phyloP scores from a whole-genome alignment of 2,797 vertebrate genomes.

The Mormyrops attenuatus region DNA sequence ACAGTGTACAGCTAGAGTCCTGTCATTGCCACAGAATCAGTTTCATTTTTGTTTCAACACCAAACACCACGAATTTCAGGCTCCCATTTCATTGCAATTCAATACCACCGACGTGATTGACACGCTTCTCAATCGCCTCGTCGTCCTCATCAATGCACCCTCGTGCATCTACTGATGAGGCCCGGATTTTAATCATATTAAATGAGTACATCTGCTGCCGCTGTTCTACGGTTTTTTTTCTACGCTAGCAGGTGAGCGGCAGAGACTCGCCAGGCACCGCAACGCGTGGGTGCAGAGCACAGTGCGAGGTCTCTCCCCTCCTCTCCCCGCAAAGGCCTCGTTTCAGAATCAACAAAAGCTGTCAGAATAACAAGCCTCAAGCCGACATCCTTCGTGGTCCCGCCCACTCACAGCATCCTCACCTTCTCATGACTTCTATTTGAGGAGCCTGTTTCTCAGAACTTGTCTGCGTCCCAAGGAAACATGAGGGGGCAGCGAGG shows the following conservation, averaged over 20 bases:
- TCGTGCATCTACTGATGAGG: background rate
- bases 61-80: background rate
- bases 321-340: background rate
- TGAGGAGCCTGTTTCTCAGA: constrained; percentile 13
- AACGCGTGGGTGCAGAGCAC: constrained; percentile 31
- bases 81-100: background rate
- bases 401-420: constrained; percentile 1
- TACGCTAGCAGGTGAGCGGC: background rate
- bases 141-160: background rate
- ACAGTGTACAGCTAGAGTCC: background rate
- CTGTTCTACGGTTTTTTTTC: background rate
- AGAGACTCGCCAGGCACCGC: constrained; percentile 28
- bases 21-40: background rate
- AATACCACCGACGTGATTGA: background rate
- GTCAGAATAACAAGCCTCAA: background rate
- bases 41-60: background rate
- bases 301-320: constrained; percentile 23
- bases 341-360: constrained; percentile 19
- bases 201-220: background rate
- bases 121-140: background rate
- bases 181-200: background rate
- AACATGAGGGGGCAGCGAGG: background rate
- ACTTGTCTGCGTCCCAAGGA: background rate
- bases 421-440: background rate
- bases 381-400: background rate